Evolutionary conservation across 1,140 invertebrate genomes (phyloP), one percentile per base, ranked within the genome.

Genomic region (Aphelinus certus): DNA sequence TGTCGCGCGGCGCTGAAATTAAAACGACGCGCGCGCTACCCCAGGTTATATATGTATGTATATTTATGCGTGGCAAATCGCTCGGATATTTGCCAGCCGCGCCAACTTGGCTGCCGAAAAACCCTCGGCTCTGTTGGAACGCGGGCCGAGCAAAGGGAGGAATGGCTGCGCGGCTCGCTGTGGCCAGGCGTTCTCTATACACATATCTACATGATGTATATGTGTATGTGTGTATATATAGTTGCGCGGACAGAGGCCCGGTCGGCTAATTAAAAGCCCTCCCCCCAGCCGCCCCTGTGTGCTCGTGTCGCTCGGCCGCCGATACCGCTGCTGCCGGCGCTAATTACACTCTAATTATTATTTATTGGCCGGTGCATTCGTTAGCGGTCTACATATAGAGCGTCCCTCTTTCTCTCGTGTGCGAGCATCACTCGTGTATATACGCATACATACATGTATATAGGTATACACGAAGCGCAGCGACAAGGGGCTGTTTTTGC

Each of bases 1-100:
- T 61, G 3, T 2, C n/a, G 7, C 60, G 42, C 60, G 49, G 63
- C 1, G 84, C 84, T 86, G 84, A 87, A 87, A 87, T 88, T 85
- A 87, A 87, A 88, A 87, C 82, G 84, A 85, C 80, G 67, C 74
- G 73, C 75, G 76, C 79, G 79, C 26, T 74, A 79, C 69, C 74
- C 49, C 47, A 9, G 73, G 26, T 26, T 53, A 9, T 9, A 53
- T 9, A 0, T 53, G 51, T 53, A 9, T 53, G 51, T 53, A 9
- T 53, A 9, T 53, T 53, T 53, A 53, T 53, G 9, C 51, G 9
- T 9, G 51, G 26, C 26, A 26, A 26, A 26, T 26, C 26, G 26
- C 26, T 26, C 26, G 26, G 26, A 26, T 26, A 26, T 26, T 26
- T 26, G 26, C 26, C 26, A 26, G 26, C 26, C 26, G 26, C 26